Percentiles rank a stretch among this genome's conserved stretches.
Evolutionary conservation across 2,113 vertebrate genomes (phyloP).

Genomic region (Puntigrus tetrazona): DNA sequence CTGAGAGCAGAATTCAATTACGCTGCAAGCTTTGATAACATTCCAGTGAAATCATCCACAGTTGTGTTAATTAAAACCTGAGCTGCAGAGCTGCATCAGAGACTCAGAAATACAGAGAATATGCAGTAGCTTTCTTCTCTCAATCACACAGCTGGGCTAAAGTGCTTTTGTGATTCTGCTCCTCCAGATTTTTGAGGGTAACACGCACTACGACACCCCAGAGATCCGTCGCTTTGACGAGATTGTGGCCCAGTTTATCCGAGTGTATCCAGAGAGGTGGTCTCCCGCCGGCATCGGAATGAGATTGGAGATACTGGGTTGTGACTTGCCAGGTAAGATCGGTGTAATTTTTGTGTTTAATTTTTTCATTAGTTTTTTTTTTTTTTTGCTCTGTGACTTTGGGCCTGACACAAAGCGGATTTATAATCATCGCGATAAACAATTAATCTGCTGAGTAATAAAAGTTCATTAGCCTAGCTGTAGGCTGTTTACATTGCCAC

Average conservation of each 20-base stretch:
- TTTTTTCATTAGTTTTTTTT: background rate
- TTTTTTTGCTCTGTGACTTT: background rate
- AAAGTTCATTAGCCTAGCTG: background rate
- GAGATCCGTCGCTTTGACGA: constrained; percentile 93
- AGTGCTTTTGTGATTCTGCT: background rate
- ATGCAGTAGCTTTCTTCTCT: constrained; percentile 7
- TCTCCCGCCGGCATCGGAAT: constrained; percentile 95
- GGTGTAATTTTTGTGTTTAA: background rate
- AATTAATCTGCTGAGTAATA: background rate
- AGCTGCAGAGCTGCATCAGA: constrained; percentile 39
- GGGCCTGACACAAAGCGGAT: background rate
- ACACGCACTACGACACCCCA: constrained; percentile 93
- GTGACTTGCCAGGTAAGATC: constrained; percentile 90
- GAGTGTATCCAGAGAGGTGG: constrained; percentile 94
- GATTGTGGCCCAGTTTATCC: constrained; percentile 86
- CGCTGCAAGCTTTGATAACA: constrained; percentile 53
- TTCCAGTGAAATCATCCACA: constrained; percentile 55
- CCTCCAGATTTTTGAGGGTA: constrained; percentile 92
- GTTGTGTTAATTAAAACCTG: constrained; percentile 58
- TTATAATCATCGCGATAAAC: background rate
- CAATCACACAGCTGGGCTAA: constrained; percentile 15
- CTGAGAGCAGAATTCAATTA: constrained; percentile 59
- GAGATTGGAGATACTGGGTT: constrained; percentile 95
- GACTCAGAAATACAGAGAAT: constrained; percentile 44
- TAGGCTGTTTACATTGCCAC: constrained; percentile 3